Conservation (phyloP, 2,797 vertebrate genomes). For the Eospalax fontanierii region DNA sequence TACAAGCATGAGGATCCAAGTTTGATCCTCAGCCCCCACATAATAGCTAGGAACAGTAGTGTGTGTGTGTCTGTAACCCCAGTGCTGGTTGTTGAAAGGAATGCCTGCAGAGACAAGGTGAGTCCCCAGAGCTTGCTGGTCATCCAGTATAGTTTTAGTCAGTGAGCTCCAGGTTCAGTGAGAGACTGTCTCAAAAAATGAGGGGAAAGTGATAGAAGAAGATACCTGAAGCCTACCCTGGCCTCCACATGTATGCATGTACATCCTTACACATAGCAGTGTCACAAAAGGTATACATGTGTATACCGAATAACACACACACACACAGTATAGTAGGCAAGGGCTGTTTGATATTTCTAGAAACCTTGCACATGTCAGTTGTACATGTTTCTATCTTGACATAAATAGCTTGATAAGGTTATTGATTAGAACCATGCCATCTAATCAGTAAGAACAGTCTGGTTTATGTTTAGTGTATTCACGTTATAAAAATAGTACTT, state of each 20-base stretch:
- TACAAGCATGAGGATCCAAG: too few relatives aligned
- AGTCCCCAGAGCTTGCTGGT: background rate
- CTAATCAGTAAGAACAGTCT: slow-evolving; percentile 39
- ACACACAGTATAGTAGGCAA: background rate
- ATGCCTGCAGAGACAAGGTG: background rate
- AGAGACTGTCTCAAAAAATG: too few relatives aligned
- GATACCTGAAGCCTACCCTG: too few relatives aligned
- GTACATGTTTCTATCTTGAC: background rate
- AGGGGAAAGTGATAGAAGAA: too few relatives aligned
- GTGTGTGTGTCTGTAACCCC: background rate
- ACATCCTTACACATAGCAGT: too few relatives aligned
- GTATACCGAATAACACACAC: too few relatives aligned
- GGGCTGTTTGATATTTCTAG: background rate
- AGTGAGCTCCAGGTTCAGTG: too few relatives aligned
- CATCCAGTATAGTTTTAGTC: background rate
- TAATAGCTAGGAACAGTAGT: background rate
- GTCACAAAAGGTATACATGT: too few relatives aligned
- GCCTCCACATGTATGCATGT: too few relatives aligned
- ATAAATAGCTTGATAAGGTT: background rate
- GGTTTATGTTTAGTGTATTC: background rate
- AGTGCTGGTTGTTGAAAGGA: background rate
- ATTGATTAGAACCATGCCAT: background rate
- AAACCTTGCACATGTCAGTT: background rate
- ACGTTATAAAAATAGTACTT: slow-evolving; percentile 32
- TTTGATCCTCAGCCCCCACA: background rate